These are phyloP conservation scores for Gadopsis bispinosus DNA, from an alignment of 2,797 vertebrate species.

Conservation along the genomic window DNA sequence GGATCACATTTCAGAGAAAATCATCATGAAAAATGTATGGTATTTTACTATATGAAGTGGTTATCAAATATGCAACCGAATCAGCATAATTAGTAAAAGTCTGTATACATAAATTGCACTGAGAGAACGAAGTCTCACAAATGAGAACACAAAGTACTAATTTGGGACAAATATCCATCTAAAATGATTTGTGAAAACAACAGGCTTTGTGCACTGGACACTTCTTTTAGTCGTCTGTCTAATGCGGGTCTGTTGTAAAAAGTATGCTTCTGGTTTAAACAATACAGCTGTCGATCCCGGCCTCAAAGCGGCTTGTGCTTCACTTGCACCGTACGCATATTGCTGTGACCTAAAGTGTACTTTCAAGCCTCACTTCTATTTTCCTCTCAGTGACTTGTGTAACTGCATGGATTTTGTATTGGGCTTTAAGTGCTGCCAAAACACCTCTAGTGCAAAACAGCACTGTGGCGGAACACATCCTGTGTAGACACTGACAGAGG, in stretches of 20 bases:
- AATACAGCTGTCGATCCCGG: background rate
- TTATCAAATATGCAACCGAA: background rate
- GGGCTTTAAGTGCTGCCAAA: background rate
- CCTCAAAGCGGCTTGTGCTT: too few relatives aligned
- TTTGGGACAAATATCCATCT: background rate
- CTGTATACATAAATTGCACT: background rate
- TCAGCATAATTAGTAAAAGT: too few relatives aligned
- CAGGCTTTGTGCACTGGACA: background rate
- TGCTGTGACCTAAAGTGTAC: too few relatives aligned
- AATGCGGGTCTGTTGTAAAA: background rate
- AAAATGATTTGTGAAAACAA: background rate
- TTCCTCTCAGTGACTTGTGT: background rate
- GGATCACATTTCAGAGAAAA: background rate
- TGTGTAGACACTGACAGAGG: background rate
- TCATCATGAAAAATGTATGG: background rate
- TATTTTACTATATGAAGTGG: background rate
- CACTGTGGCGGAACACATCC: background rate
- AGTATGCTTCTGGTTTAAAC: too few relatives aligned
- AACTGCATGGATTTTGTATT: background rate
- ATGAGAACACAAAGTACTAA: background rate
- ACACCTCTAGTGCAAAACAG: too few relatives aligned
- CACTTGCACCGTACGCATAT: too few relatives aligned
- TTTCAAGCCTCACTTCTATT: too few relatives aligned
- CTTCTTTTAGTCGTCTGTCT: background rate
- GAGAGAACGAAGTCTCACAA: background rate